Base-by-base conservation (phyloP, 2,888 invertebrate species). In the Ctena decussata region DNA sequence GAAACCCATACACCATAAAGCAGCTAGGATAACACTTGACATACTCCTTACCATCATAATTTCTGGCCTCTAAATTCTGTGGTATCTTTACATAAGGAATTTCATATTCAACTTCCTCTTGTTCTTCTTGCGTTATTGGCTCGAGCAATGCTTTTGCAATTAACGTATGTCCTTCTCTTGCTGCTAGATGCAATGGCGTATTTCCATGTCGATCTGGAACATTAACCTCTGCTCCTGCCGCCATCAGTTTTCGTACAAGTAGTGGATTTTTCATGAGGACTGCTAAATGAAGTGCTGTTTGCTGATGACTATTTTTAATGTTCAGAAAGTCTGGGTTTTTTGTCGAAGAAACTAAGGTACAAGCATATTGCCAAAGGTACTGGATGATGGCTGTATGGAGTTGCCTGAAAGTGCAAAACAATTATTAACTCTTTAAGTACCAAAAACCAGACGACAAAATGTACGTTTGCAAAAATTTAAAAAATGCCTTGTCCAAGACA, bases 151-250 rank as follows among this genome's bases (percentile, higher is more conserved):
- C 97, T 92, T 97, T 97, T 12, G 98, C 97, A 93, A 97, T 97
- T 57, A 97, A 97, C 44, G 97, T 93, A 94, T 98, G 97, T 11
- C 98, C 98, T 27, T 96, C 96, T 84, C 97, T 96, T 81, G 98
- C 97, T 0, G 98, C 98, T 84, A 98, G 96, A 95, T 99, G 99
- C 11, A 99, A 96, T 0, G 98, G 97, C 0, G 98, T 98, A 95
- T 98, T 98, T 3, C 99, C 99, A 84, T 97, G 96, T 77, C 97
- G 96, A 94, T 98, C 98, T 73, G 98, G 96, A 71, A 97, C 96
- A 53, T 96, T 96, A 0, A 96, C 96, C 77, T 96, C 95, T 0
- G 98, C 98, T 27, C 98, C 98, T 0, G 98, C 98, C 24, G 80
- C 82, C 72, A 88, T 84, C 32, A 85, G 41, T 41, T 80, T 84